Conservation (phyloP, 2,888 invertebrate genomes). For the Sussaba pulchella region DNA sequence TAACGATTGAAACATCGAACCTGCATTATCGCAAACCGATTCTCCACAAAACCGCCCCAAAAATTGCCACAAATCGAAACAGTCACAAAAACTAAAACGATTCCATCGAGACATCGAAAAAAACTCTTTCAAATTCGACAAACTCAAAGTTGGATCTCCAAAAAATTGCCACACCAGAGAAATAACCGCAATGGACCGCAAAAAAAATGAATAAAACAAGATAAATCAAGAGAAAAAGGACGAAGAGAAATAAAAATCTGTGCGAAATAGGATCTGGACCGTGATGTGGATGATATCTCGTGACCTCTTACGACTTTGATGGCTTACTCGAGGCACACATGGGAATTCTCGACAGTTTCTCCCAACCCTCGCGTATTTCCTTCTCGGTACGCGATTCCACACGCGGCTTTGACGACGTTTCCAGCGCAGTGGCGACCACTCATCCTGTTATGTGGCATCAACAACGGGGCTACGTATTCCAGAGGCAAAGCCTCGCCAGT, state of each 20-base stretch:
- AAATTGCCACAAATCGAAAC: no score
- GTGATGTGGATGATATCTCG: neutral
- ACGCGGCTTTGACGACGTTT: slow-evolving; percentile 1
- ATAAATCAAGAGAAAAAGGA: neutral
- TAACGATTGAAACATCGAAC: no score
- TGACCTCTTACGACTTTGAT: slow-evolving; percentile 13
- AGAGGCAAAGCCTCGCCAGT: neutral
- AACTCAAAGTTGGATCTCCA: neutral
- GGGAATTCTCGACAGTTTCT: neutral
- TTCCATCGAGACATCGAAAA: no score
- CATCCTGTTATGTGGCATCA: slow-evolving; percentile 10
- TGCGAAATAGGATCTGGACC: neutral
- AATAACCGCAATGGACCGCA: no score
- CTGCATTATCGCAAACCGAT: no score
- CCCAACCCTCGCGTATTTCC: neutral
- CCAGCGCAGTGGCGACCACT: slow-evolving; percentile 15
- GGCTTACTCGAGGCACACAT: neutral
- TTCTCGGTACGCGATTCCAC: neutral
- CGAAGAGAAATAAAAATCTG: neutral
- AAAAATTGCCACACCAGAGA: neutral
- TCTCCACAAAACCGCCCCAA: no score
- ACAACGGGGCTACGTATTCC: slow-evolving; percentile 21
- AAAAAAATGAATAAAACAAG: no score
- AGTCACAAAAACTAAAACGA: no score
- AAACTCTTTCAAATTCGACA: no score